phyloP scores from a whole-genome alignment of 92 coral and sea anemone species.

The Epizoanthus rinbou region DNA sequence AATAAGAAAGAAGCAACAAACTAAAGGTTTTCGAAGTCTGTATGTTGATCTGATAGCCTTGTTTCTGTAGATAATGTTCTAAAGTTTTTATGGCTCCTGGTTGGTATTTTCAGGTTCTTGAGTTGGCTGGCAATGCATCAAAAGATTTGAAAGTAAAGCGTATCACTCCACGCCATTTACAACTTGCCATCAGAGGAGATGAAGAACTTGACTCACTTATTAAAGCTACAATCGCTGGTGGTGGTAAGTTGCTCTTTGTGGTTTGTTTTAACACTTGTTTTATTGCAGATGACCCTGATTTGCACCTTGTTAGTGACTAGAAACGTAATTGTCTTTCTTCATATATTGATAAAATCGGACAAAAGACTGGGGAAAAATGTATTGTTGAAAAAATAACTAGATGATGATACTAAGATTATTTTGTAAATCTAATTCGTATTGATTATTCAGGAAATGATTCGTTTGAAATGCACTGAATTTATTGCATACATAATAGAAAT shows the following conservation, averaged over 20 bases:
- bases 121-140: conserved; percentile 99
- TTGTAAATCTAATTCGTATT: too few species aligned
- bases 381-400: too few species aligned
- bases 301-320: too few species aligned
- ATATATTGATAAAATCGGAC: too few species aligned
- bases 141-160: conserved; percentile 98
- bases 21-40: neutral
- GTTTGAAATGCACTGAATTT: too few species aligned
- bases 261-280: neutral
- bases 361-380: too few species aligned
- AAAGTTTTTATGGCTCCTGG: neutral
- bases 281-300: too few species aligned
- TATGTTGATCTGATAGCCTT: neutral
- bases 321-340: too few species aligned
- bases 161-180: conserved; percentile 99
- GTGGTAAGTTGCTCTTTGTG: conserved; percentile 72
- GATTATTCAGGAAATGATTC: too few species aligned
- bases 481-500: too few species aligned
- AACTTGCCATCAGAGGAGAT: conserved; percentile 98
- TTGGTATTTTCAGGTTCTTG: conserved; percentile 71
- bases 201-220: conserved; percentile 99
- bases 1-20: neutral
- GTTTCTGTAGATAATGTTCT: neutral
- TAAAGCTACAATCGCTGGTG: conserved; percentile 99
- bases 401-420: too few species aligned